phyloP scores from a whole-genome alignment of 2,113 vertebrate species.

The Falcunculus frontatus region DNA sequence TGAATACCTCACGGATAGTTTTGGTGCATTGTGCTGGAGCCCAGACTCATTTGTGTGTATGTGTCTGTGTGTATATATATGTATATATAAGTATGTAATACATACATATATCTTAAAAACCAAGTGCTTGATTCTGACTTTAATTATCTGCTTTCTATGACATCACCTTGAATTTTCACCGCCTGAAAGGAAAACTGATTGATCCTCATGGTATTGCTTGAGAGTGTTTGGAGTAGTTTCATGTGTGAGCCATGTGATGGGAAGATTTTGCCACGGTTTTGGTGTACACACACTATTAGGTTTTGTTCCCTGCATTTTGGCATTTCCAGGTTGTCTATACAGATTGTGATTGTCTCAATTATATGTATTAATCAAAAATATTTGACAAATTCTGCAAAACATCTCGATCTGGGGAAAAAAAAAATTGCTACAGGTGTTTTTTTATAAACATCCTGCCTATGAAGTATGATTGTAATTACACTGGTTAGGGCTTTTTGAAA shows the following conservation, averaged over 20 bases:
- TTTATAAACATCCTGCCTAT: not conserved
- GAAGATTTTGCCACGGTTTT: not conserved
- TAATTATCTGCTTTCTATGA: not conserved
- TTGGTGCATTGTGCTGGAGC: not conserved
- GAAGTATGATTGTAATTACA: not conserved
- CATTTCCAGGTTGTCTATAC: not conserved
- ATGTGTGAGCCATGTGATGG: not conserved
- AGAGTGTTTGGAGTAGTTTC: not conserved
- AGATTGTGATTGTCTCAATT: not conserved
- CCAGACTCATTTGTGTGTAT: not conserved
- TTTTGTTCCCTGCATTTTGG: not conserved
- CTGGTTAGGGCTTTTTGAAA: not conserved
- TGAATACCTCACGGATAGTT: not conserved
- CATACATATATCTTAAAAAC: not conserved
- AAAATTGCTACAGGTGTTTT: not conserved
- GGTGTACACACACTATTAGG: accelerated
- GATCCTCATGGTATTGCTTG: not conserved
- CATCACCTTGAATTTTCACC: not conserved
- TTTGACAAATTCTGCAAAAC: not conserved
- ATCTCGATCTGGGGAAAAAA: not conserved
- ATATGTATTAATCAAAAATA: not conserved
- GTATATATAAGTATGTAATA: too few relatives aligned
- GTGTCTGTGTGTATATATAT: not conserved
- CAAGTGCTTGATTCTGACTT: not conserved
- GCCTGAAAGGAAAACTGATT: not conserved